A percentile compares a stretch with the other conserved stretches of the same genome.
Conservation (phyloP, 2,888 invertebrate species). For the Cotesia congregata region DNA sequence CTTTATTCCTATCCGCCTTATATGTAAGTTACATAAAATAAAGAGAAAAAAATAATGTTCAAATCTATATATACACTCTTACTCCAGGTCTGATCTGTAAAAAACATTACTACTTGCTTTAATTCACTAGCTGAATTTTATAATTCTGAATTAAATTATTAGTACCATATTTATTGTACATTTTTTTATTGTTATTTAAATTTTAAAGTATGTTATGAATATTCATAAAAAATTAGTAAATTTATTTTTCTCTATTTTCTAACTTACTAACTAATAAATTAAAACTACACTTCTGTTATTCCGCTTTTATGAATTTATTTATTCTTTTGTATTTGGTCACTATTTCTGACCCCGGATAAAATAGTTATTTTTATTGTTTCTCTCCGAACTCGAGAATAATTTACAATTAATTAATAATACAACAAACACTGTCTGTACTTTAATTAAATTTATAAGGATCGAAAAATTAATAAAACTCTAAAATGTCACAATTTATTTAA, state of each 20-base stretch:
- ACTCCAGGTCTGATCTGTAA: neutral
- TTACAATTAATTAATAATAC: too few species aligned
- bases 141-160: neutral
- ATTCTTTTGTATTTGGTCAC: neutral
- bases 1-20: slow-evolving; percentile 21
- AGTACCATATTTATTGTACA: neutral
- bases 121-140: neutral
- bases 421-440: too few species aligned
- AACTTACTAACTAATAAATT: neutral
- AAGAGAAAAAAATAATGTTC: neutral
- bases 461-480: too few species aligned
- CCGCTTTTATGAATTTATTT: neutral
- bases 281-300: neutral
- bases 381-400: too few species aligned
- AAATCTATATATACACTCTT: neutral
- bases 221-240: neutral
- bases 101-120: neutral
- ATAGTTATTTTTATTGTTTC: too few species aligned
- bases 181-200: neutral
- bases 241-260: neutral
- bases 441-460: too few species aligned
- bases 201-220: neutral
- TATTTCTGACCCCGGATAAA: too few species aligned
- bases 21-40: neutral
- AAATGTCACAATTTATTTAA: too few species aligned